phyloP scores from a whole-genome alignment of 2,797 vertebrate genomes.

The Tachyglossus aculeatus region DNA sequence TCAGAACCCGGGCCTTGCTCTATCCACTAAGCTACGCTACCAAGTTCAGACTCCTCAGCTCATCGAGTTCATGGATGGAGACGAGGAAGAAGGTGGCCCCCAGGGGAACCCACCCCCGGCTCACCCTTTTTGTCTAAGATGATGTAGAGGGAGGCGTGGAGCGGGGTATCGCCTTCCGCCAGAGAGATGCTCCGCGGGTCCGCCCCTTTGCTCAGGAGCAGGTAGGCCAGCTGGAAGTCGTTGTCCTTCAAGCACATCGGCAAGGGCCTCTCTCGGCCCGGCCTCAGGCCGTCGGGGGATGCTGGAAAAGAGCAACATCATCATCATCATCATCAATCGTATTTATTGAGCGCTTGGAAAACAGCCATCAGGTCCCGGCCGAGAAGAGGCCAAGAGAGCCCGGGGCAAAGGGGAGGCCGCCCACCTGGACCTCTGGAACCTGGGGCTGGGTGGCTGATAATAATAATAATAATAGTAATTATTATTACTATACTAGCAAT shows the following conservation, averaged over 20 bases:
- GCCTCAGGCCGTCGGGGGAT: constrained; percentile 63
- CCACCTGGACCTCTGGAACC: not conserved
- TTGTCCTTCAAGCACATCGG: constrained; percentile 61
- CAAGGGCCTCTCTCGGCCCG: constrained; percentile 60
- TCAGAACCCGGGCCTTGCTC: too few species aligned
- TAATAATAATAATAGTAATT: too few species aligned
- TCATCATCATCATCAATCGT: not conserved
- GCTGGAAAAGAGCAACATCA: constrained; percentile 54
- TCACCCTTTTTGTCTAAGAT: constrained; percentile 72
- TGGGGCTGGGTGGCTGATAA: not conserved
- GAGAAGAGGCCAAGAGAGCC: not conserved
- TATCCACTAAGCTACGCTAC: too few species aligned
- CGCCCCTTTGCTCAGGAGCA: constrained; percentile 72
- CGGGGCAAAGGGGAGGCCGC: not conserved
- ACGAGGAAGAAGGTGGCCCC: not conserved
- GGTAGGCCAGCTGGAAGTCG: constrained; percentile 70
- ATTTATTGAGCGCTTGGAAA: too few species aligned
- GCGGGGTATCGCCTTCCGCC: constrained; percentile 73
- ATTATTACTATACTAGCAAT: too few species aligned
- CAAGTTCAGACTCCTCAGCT: too few species aligned
- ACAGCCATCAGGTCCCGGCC: not conserved
- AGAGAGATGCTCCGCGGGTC: constrained; percentile 62
- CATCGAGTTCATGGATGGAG: not conserved
- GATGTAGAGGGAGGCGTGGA: constrained; percentile 77
- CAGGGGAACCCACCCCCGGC: not conserved